A percentile compares a stretch with the other conserved stretches of the same genome.
These are phyloP conservation scores for Empis stercorea DNA, from an alignment of 2,888 invertebrate genomes.

Conservation along the genomic window DNA sequence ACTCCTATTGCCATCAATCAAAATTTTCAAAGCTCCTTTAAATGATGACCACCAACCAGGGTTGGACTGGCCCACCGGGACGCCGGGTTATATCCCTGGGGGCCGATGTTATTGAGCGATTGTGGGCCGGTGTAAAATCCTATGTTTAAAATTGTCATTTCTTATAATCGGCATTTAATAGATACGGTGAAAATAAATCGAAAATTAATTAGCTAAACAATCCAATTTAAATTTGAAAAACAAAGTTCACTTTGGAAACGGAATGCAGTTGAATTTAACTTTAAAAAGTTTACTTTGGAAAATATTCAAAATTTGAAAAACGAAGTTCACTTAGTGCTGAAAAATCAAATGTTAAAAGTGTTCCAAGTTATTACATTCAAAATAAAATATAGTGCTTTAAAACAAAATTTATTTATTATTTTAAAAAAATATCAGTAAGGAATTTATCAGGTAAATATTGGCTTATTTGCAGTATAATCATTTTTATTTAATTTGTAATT, in stretches of 20 bases:
- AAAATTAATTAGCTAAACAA: background rate
- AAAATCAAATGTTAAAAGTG: too few relatives aligned
- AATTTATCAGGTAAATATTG: background rate
- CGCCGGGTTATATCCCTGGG: too few relatives aligned
- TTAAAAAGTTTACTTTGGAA: background rate
- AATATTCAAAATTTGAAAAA: too few relatives aligned
- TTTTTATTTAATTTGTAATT: background rate
- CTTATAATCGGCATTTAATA: too few relatives aligned
- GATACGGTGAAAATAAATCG: background rate
- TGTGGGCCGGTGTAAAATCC: too few relatives aligned
- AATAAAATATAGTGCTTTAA: background rate
- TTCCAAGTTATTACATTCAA: background rate
- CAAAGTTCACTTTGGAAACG: background rate
- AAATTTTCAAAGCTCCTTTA: too few relatives aligned
- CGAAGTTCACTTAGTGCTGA: too few relatives aligned
- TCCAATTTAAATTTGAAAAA: background rate
- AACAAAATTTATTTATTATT: background rate
- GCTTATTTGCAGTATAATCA: background rate
- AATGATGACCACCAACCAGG: too few relatives aligned
- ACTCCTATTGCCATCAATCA: too few relatives aligned
- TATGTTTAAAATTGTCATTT: too few relatives aligned
- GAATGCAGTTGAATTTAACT: background rate
- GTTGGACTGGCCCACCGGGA: too few relatives aligned
- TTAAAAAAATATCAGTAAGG: background rate
- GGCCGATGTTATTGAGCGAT: too few relatives aligned